Conservation (phyloP, 2,888 invertebrate genomes). For the Andrena bucephala region DNA sequence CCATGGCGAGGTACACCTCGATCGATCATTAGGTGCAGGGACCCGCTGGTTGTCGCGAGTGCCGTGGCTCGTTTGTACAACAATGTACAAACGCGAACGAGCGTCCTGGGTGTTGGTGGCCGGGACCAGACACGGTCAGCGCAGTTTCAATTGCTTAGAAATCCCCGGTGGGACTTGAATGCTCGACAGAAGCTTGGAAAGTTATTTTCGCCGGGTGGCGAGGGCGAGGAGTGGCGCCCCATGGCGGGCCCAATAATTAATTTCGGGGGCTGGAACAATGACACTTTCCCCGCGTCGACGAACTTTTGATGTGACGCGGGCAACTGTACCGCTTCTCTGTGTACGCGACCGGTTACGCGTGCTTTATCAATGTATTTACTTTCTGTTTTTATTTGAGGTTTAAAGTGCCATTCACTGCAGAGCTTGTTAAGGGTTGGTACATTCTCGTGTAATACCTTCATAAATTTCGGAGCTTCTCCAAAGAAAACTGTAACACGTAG, state of each 20-base stretch:
- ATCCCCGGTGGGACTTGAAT: slow-evolving; percentile 56
- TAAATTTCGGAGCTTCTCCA: too few relatives aligned
- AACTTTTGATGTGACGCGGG: slow-evolving; percentile 24
- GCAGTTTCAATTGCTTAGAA: slow-evolving; percentile 67
- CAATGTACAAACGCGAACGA: slow-evolving; percentile 34
- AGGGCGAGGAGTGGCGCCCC: background rate
- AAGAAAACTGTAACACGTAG: too few relatives aligned
- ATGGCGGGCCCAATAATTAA: slow-evolving; percentile 58
- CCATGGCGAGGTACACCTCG: slow-evolving; percentile 49
- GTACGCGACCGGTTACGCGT: background rate
- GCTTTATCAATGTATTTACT: background rate
- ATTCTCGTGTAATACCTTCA: too few relatives aligned
- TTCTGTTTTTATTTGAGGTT: background rate
- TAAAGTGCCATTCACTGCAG: too few relatives aligned
- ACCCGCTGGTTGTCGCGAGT: slow-evolving; percentile 26
- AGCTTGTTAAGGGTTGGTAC: too few relatives aligned
- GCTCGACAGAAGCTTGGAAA: slow-evolving; percentile 39
- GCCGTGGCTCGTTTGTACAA: slow-evolving; percentile 50
- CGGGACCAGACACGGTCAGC: slow-evolving; percentile 12
- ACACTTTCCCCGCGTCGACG: slow-evolving; percentile 27
- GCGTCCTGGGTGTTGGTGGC: slow-evolving; percentile 11
- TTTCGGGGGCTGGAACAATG: slow-evolving; percentile 44
- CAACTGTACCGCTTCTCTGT: background rate
- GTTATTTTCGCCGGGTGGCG: slow-evolving; percentile 16
- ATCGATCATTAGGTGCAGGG: slow-evolving; percentile 66